These are phyloP conservation scores for Ctenicera cuprea DNA, from an alignment of 2,888 invertebrate species.

Conservation along the genomic window DNA sequence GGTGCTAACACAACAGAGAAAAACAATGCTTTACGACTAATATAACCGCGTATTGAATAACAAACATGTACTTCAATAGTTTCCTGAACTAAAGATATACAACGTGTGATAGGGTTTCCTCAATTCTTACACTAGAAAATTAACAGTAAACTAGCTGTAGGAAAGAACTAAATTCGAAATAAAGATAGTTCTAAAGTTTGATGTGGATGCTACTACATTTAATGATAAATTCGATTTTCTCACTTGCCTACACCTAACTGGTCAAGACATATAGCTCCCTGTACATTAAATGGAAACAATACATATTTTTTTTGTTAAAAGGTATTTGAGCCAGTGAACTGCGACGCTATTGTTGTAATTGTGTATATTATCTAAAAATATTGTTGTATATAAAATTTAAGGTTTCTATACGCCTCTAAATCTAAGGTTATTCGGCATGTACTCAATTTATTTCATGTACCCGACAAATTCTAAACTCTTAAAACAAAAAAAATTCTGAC, in stretches of 20 bases:
- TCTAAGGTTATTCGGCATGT: too few species aligned
- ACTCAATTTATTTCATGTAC: too few species aligned
- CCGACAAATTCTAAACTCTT: too few species aligned
- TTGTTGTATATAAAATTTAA: too few species aligned
- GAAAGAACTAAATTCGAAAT: slow-evolving; percentile 6
- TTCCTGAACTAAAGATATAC: slow-evolving; percentile 18
- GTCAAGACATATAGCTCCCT: neutral
- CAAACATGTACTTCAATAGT: slow-evolving; percentile 12
- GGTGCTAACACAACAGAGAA: slow-evolving; percentile 1
- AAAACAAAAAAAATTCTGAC: too few species aligned
- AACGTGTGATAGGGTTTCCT: slow-evolving; percentile 7
- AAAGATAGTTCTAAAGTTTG: neutral
- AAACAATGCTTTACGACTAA: slow-evolving; percentile 24
- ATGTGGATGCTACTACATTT: neutral
- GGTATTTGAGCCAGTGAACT: too few species aligned
- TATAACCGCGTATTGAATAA: neutral
- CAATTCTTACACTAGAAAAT: neutral
- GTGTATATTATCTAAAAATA: too few species aligned
- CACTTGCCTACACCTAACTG: neutral
- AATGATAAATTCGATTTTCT: slow-evolving; percentile 11
- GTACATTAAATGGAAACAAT: slow-evolving; percentile 21
- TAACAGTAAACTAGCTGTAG: neutral
- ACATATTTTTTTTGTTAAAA: slow-evolving; percentile 7
- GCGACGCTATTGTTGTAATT: too few species aligned
- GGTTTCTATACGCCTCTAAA: too few species aligned